A percentile compares a stretch with the other conserved stretches of the same genome.
These are phyloP conservation scores for Palythoa grandiflora DNA, from an alignment of 92 coral and sea anemone genomes.

Conservation along the genomic window DNA sequence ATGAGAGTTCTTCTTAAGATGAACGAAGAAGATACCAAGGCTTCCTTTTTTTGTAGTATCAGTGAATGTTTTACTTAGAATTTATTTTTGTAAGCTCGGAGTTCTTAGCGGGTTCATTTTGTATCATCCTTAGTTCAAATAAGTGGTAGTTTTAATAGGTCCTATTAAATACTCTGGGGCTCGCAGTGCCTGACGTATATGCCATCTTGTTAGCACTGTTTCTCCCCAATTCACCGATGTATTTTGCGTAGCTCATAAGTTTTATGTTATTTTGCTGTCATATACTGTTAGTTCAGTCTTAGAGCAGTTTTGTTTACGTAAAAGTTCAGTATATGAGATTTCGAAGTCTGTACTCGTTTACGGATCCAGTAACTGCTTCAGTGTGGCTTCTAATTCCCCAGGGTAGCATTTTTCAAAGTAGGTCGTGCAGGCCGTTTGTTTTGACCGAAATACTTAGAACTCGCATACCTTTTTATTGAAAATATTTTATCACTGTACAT, in stretches of 20 bases:
- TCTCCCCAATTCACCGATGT: background rate
- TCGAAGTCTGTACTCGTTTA: background rate
- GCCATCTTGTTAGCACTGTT: background rate
- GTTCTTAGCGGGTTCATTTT: background rate
- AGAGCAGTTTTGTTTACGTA: background rate
- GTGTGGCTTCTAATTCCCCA: background rate
- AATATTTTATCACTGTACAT: background rate
- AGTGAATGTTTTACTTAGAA: background rate
- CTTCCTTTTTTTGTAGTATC: background rate
- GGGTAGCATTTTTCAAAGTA: background rate
- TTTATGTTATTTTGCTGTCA: background rate
- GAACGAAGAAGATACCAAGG: background rate
- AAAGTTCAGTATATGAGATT: background rate
- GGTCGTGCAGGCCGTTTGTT: background rate
- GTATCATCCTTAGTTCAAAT: background rate
- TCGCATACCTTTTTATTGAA: background rate
- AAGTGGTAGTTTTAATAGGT: constrained; percentile 22
- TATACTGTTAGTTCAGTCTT: background rate
- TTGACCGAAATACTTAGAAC: background rate
- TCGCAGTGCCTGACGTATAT: background rate
- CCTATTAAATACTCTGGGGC: background rate
- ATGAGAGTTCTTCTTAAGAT: background rate
- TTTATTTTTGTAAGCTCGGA: background rate
- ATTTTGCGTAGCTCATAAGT: background rate
- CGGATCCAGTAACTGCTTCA: background rate